Percentiles rank a stretch among this genome's conserved stretches.
phyloP scores from a whole-genome alignment of 2,797 vertebrate genomes.

The Sylvia borin region DNA sequence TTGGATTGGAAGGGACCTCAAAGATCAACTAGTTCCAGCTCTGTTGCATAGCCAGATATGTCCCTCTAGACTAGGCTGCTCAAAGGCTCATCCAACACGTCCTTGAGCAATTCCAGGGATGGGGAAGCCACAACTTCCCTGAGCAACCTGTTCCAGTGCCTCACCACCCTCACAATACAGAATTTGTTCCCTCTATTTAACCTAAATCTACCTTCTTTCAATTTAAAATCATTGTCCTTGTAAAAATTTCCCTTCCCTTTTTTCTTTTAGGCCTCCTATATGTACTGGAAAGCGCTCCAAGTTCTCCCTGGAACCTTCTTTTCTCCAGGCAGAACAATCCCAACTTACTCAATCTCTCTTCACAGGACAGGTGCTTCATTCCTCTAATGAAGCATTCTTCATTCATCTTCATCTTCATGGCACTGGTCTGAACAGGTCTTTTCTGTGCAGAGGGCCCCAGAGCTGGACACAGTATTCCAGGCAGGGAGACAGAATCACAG shows the following conservation, averaged over 20 bases:
- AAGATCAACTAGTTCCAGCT: background rate
- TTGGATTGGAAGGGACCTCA: background rate
- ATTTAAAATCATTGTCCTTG: accelerated
- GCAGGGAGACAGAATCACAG: background rate
- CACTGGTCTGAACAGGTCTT: background rate
- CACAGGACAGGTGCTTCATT: background rate
- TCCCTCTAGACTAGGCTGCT: background rate
- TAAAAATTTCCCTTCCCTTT: background rate
- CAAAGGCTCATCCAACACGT: background rate
- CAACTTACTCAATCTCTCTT: background rate
- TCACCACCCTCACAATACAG: background rate
- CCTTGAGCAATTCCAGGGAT: background rate
- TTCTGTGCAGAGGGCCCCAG: background rate
- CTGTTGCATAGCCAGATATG: background rate
- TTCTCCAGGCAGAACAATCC: background rate
- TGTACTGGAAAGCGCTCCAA: background rate
- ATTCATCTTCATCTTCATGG: background rate
- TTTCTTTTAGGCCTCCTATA: background rate
- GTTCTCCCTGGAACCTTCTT: accelerated
- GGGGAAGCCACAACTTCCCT: background rate
- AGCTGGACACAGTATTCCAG: background rate
- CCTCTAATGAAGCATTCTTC: too few relatives aligned
- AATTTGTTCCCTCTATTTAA: background rate
- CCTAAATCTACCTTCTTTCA: background rate
- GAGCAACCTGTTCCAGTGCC: background rate